phyloP scores from a whole-genome alignment of 1,140 invertebrate genomes.

The Drosophila takahashii region DNA sequence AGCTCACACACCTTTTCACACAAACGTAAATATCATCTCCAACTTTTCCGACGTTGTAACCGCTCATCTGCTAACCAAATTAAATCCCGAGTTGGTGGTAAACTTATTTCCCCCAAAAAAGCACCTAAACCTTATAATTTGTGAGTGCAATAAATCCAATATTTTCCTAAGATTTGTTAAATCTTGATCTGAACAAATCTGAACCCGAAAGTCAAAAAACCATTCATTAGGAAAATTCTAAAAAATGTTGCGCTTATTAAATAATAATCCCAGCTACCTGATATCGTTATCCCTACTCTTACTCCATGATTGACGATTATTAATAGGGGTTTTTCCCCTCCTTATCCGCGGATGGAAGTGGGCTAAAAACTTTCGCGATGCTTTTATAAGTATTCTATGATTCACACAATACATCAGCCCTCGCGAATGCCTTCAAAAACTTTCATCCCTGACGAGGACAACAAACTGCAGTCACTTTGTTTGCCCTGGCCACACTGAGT shows the following conservation, averaged over 20 bases:
- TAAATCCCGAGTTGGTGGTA: neutral
- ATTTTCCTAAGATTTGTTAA: neutral
- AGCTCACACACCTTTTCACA: slow-evolving; percentile 2
- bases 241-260: neutral
- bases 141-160: too few species aligned
- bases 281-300: neutral
- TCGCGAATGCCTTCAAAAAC: slow-evolving; percentile 32
- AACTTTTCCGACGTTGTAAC: neutral
- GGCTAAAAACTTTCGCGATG: slow-evolving; percentile 15
- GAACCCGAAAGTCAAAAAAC: too few species aligned
- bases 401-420: slow-evolving; percentile 35
- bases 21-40: slow-evolving; percentile 5
- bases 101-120: neutral
- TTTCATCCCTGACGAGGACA: slow-evolving; percentile 24
- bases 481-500: slow-evolving; percentile 26
- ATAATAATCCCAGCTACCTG: neutral
- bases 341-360: neutral
- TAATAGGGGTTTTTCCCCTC: neutral
- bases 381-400: slow-evolving; percentile 29
- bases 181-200: too few species aligned
- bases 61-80: slow-evolving; percentile 9
- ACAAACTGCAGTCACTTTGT: slow-evolving; percentile 69
- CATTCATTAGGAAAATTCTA: too few species aligned
- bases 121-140: neutral
- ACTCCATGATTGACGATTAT: neutral